Evolutionary conservation across 2,797 vertebrate species (phyloP), one percentile per base, ranked within the genome.

Genomic region (Enteromius radiatus): DNA sequence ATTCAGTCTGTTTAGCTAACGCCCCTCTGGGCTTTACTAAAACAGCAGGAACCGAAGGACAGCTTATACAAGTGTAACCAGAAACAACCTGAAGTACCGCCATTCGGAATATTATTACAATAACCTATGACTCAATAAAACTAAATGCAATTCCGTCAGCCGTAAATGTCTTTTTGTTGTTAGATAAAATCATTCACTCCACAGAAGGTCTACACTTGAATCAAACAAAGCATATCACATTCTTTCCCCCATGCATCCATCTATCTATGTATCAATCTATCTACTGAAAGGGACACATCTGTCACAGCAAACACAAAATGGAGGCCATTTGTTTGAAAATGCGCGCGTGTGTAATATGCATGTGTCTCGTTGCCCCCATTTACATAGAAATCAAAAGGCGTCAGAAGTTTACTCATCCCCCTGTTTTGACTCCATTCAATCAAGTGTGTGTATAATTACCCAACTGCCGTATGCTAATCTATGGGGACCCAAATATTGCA

Each of bases 371-470:
- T 89, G 88, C 89, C 87, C 87, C 90, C 90, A 93, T 93, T 94
- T 93, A 90, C 90, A 93, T 92, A 90, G 90, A 93, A 94, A 92
- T 93, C 89, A 91, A 92, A 92, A 84, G 89, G 88, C 73, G 91
- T 90, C 90, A 89, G 90, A 92, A 92, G 91, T 94, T 94, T 93
- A 91, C 92, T 93, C 92, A 93, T 92, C 90, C 88, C 90, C 91
- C 92, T 90, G 90, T 94, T 94, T 93, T 91, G 92, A 94, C 92
- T 94, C 89, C 91, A 92, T 94, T 94, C 93, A 94, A 94, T 94
- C 94, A 94, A 92, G 92, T 91, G 91, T 92, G 93, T 93, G 93
- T 93, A 93, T 95, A 95, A 95, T 95, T 94, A 95, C 92, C 91
- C 91, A 69, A 85, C 91, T 91, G 92, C 92, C 88, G 89, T 90